Conservation (phyloP, 2,888 invertebrate species). For the Pristionchus entomophagus region DNA sequence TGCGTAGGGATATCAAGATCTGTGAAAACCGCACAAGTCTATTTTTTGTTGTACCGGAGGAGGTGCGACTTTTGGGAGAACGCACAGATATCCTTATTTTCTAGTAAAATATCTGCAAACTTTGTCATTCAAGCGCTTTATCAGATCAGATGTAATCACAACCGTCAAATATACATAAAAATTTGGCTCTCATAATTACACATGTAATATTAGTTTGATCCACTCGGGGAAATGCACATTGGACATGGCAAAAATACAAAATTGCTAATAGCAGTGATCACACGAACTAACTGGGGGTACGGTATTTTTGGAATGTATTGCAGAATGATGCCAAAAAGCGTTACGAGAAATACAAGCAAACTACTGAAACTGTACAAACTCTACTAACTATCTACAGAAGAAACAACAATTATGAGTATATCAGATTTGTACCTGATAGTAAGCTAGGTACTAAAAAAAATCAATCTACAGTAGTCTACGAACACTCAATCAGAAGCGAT, state of each 20-base stretch:
- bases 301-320: background rate
- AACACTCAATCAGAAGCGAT: conserved; percentile 22
- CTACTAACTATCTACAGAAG: conserved; percentile 15
- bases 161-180: background rate
- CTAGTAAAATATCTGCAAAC: too few species aligned
- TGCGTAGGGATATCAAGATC: too few species aligned
- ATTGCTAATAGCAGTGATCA: background rate
- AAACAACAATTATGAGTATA: background rate
- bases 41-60: too few species aligned
- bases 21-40: too few species aligned
- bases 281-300: conserved; percentile 3
- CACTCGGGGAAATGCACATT: conserved; percentile 24
- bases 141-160: too few species aligned
- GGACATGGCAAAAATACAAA: background rate
- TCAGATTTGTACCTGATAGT: too few species aligned
- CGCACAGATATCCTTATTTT: too few species aligned
- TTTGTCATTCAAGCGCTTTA: too few species aligned
- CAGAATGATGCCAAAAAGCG: background rate
- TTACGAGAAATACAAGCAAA: background rate
- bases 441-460: too few species aligned
- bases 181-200: conserved; percentile 4
- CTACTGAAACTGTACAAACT: background rate
- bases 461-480: background rate
- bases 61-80: too few species aligned
- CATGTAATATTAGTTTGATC: background rate